Base-by-base conservation (phyloP, 2,113 vertebrate genomes). In the Microcebus ravelobensis region DNA sequence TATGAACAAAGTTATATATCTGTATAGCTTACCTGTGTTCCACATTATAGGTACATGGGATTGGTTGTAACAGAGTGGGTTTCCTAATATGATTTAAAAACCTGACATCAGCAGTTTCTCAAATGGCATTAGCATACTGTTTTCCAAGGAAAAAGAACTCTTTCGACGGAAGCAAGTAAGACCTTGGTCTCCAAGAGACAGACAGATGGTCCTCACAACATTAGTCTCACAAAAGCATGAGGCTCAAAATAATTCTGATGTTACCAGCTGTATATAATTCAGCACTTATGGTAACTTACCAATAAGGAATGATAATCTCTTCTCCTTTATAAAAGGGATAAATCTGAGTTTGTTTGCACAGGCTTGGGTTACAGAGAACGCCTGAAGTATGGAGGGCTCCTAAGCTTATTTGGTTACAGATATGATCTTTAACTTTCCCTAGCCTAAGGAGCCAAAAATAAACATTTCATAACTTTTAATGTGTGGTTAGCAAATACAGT, bases 401-500 rank as follows among this genome's bases (percentile, higher is more conserved):
- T 89, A 97, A 95, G 94, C 94, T 74, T 97, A 97, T 96, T 97
- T 96, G 84, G 94, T 92, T 97, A 95, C 95, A 97, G 95, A 98
- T 97, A 96, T 94, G 95, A 97, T 97, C 92, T 96, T 96, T 97
- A 97, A 92, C 94, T 97, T 97, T 93, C 87, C 81, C 96, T 79
- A 96, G 83, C 68, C 87, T 29, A 90, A 79, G 65, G 97, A 98
- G 95, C 95, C 95, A 77, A 97, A 97, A 97, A 96, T 97, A 98
- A 98, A 98, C 94, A 97, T 97, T 97, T 98, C 97, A 97, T 97
- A 97, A 98, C 95, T 95, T 97, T 83, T 81, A 94, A 97, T 97
- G 97, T 97, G 97, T 97, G 74, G 92, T 97, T 96, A 98, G 97
- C 96, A 98, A 97, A 98, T 95, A 98, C 27, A 93, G 95, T 96